These are phyloP conservation scores for Formica exsecta DNA, from an alignment of 1,140 invertebrate species.

Conservation along the genomic window DNA sequence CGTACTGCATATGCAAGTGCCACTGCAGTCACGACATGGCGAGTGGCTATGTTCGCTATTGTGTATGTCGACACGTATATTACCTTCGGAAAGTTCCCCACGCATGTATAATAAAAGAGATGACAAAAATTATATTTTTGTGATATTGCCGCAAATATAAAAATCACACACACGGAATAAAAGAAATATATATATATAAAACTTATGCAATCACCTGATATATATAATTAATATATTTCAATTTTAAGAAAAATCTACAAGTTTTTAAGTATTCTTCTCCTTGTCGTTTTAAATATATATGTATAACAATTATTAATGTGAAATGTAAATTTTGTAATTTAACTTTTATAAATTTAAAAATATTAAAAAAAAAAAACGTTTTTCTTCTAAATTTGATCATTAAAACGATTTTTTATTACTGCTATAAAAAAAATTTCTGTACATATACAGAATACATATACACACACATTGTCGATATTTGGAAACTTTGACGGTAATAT, in stretches of 20 bases:
- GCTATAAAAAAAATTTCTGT: neutral
- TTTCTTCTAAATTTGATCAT: too few relatives aligned
- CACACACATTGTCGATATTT: neutral
- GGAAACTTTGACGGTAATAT: neutral
- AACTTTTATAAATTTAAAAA: too few relatives aligned
- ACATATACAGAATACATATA: too few relatives aligned
- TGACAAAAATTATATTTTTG: neutral
- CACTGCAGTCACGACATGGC: conserved; percentile 54
- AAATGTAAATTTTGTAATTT: neutral
- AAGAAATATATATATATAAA: neutral
- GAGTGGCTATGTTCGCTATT: conserved; percentile 21
- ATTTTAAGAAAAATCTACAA: neutral
- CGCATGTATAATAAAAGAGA: neutral
- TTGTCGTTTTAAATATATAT: neutral
- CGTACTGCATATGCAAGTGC: conserved; percentile 65
- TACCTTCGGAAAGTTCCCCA: conserved; percentile 20
- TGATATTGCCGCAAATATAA: neutral
- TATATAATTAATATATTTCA: neutral
- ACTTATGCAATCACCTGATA: too few relatives aligned
- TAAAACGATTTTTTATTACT: neutral
- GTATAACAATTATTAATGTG: neutral
- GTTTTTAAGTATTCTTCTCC: neutral
- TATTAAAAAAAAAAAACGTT: too few relatives aligned
- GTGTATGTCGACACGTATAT: conserved; percentile 30
- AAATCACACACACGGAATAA: neutral